Evolutionary conservation across 2,888 invertebrate species (phyloP), one percentile per base, ranked within the genome.

Genomic region (Aleiodes alternator): DNA sequence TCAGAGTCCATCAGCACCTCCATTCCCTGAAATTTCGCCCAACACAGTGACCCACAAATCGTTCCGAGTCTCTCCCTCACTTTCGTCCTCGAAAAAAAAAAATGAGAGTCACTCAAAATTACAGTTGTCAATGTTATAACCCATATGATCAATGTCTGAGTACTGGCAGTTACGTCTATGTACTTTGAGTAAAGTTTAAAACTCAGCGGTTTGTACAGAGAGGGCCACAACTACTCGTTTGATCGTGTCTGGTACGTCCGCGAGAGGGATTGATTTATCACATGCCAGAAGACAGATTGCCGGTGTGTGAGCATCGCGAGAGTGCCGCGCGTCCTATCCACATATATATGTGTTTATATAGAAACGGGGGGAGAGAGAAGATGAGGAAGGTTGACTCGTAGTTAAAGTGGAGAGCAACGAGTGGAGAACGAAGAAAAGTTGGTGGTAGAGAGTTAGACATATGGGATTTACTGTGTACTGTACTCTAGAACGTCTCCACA

Each of bases 261-360:
- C 83, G 75, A 79, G 82, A 77, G 82, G 84, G 87, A 87, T 87
- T 87, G 87, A 87, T 87, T 87, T 87, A 87, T 87, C 87, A 87
- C 87, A 82, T 82, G 82, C 82, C 83, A 81, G 76, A 84, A 86
- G 87, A 87, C 87, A 85, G 87, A 87, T 87, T 86, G 83, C 84
- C 66, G 68, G 75, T 72, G 75, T 71, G 68, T 75, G 77, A 69
- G 69, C 64, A 56, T 66, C 64, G 64, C 72, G 68, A 69, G 57
- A 71, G 61, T 68, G 61, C 57, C 64, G 53, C 70, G 59, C 68
- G 55, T 69, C 76, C 78, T 53, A 14, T n/a, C n/a, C 50, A 12
- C 57, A 29, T 31, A 71, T 50, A 57, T 71, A 59, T 59, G 23
- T 48, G 16, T 57, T 11, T 14, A 48, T 43, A 56, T 56, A 50